Conservation (phyloP, 2,888 invertebrate species). For the Leptarthrus brevirostris region DNA sequence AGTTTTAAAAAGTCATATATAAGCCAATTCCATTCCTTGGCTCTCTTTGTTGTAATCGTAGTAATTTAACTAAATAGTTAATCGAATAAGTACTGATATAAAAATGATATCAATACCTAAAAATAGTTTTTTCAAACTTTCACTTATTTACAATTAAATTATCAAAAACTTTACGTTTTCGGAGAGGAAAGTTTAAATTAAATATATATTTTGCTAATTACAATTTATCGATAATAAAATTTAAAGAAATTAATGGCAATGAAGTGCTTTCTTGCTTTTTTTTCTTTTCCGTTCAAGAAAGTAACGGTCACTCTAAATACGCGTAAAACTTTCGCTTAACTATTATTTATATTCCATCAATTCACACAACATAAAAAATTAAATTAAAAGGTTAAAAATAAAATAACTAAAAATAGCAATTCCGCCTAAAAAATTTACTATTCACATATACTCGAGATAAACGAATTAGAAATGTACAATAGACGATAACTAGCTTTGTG, state of each 20-base stretch:
- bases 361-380: constrained; percentile 40
- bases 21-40: no score
- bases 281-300: not conserved
- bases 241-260: constrained; percentile 31
- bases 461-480: constrained; percentile 31
- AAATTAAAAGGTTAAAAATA: constrained; percentile 14
- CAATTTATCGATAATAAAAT: not conserved
- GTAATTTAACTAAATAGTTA: not conserved
- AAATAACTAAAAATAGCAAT: constrained; percentile 38
- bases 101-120: not conserved
- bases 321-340: constrained; percentile 25
- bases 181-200: constrained; percentile 21
- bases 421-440: constrained; percentile 45
- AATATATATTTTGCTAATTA: constrained; percentile 44
- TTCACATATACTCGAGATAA: constrained; percentile 31
- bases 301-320: not conserved
- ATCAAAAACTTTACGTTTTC: not conserved
- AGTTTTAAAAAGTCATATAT: no score
- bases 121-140: not conserved
- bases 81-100: not conserved
- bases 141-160: constrained; percentile 9
- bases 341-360: constrained; percentile 28
- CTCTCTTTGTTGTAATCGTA: no score
- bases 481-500: constrained; percentile 37
- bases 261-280: constrained; percentile 28